Base-by-base conservation (phyloP, 2,113 vertebrate species). In the Leptobrachium ailaonicum region DNA sequence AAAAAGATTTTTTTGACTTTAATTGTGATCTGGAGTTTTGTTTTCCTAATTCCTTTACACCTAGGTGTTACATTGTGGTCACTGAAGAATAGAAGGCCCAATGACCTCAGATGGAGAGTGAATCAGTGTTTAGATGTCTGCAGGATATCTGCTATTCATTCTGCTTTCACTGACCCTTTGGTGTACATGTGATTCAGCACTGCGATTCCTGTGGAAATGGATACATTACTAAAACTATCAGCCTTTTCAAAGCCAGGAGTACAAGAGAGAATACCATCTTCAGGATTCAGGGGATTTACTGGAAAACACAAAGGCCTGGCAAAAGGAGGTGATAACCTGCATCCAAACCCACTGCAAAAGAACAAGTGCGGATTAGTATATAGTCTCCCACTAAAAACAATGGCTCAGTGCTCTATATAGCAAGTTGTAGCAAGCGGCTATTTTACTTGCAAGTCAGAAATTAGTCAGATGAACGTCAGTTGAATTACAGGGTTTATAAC, bases 151-250 rank as follows among this genome's bases (percentile, higher is more conserved):
- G 69, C 84, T 83, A 63, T 84, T 40, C 78, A 56, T 88, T 81
- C 73, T 83, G 74, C 86, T 84, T 75, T 85, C 45, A 8, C 47
- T 75, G 74, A 60, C 56, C 13, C 0, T 69, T 67, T 86, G 73
- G 80, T 82, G 76, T 83, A 89, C 84, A 83, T 89, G 88, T 85
- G 82, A 87, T 82, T 86, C 79, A 86, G 72, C 82, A 75, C 69
- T 79, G 76, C 77, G 79, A 85, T 84, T 89, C 82, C 67, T 72
- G 82, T 89, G 83, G 82, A 86, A 90, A 83, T 89, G 74, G 68
- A 44, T 90, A 87, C 79, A 85, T 85, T 80, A 66, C 83, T 83
- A 70, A 32, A 32, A 87, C 83, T 85, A 85, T 70, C 79, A 85
- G 83, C 72, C 54, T 71, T 84, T 77, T 58, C 42, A 50, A 56